These are phyloP conservation scores for Temnothorax ravouxi DNA, from an alignment of 2,888 invertebrate species.

Conservation along the genomic window DNA sequence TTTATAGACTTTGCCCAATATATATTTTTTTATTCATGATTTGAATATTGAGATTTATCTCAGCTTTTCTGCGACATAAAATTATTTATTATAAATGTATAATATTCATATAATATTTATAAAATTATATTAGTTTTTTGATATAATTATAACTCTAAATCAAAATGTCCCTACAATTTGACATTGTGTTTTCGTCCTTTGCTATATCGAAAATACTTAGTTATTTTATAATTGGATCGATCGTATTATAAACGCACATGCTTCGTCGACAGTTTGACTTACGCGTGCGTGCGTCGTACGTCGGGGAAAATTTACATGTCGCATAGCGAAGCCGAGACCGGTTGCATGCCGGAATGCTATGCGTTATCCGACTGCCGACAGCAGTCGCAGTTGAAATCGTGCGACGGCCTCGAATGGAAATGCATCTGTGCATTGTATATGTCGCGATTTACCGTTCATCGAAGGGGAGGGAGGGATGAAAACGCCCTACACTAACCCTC, in stretches of 20 bases:
- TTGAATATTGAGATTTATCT: not conserved
- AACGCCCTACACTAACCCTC: not conserved
- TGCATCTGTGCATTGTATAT: conserved; percentile 61
- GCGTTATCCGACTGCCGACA: conserved; percentile 69
- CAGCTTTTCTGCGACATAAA: not conserved
- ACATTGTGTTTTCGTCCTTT: not conserved
- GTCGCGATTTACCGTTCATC: conserved; percentile 70
- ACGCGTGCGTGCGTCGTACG: conserved; percentile 72
- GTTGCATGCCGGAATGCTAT: conserved; percentile 72
- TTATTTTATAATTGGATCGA: conserved; percentile 43
- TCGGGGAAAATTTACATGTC: conserved; percentile 73
- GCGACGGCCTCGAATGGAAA: conserved; percentile 67
- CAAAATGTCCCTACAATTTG: not conserved
- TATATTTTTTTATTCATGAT: not conserved
- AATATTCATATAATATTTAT: not conserved
- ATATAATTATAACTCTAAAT: not conserved
- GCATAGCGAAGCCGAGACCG: conserved; percentile 52
- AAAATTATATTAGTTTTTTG: not conserved
- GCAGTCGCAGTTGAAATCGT: conserved; percentile 67
- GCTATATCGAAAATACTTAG: conserved; percentile 1
- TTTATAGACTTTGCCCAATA: not conserved
- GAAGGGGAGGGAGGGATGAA: conserved; percentile 64
- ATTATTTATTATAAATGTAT: not conserved
- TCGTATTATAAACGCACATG: conserved; percentile 68
- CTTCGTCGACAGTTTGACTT: conserved; percentile 72